Conservation (phyloP, 2,797 vertebrate species). For the Pelodytes ibericus region DNA sequence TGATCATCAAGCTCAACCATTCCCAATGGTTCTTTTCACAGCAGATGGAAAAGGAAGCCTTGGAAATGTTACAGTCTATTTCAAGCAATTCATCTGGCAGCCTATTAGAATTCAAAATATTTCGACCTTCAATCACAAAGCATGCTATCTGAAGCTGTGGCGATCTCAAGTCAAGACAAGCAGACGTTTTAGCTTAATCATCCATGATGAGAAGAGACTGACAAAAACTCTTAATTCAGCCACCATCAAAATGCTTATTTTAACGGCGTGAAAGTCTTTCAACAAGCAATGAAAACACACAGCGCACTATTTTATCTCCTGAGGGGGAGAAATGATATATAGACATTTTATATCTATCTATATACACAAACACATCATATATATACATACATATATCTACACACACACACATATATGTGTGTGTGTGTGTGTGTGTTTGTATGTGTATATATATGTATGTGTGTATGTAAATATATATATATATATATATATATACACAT, state of each 20-base stretch:
- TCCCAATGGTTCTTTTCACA: conserved; percentile 99
- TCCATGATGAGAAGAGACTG: conserved; percentile 98
- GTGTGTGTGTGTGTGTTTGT: no score
- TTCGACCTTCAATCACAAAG: conserved; percentile 99
- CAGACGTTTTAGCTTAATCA: conserved; percentile 99
- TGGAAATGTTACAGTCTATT: conserved; percentile 99
- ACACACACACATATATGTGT: no score
- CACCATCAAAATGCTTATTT: conserved; percentile 99
- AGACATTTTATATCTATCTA: no score
- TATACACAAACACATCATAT: no score
- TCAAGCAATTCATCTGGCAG: conserved; percentile 99
- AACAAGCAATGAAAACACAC: conserved; percentile 89
- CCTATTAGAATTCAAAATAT: conserved; percentile 99
- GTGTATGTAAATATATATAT: no score
- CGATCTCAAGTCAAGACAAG: conserved; percentile 99
- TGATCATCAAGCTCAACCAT: conserved; percentile 99
- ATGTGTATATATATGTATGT: no score
- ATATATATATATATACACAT: no score
- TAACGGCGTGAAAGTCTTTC: conserved; percentile 96
- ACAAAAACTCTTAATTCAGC: conserved; percentile 98
- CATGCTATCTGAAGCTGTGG: conserved; percentile 98
- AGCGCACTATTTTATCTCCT: conserved; percentile 80
- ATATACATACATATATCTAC: no score
- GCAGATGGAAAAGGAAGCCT: conserved; percentile 96
- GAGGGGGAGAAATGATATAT: no score